A percentile compares a stretch with the other conserved stretches of the same genome.
These are phyloP conservation scores for Paguma larvata DNA, from an alignment of 2,797 vertebrate species.

Conservation along the genomic window DNA sequence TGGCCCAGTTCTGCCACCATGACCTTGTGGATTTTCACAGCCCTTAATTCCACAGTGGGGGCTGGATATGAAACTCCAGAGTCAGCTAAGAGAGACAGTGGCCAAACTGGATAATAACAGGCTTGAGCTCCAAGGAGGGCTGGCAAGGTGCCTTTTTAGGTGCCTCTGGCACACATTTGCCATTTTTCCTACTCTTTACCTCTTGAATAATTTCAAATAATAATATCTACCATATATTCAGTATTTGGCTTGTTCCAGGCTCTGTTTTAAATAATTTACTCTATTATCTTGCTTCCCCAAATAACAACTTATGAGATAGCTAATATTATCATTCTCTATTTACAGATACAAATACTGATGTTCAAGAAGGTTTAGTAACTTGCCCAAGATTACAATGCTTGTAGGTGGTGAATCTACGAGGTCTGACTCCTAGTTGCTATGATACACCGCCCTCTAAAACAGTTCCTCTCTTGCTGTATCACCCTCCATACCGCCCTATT, in stretches of 20 bases:
- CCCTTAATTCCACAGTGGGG: not conserved
- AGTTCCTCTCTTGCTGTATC: not conserved
- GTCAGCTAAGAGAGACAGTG: not conserved
- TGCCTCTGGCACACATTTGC: conserved; percentile 20
- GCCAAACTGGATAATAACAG: not conserved
- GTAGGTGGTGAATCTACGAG: not conserved
- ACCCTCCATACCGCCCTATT: not conserved
- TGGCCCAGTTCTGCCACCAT: not conserved
- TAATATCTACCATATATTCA: not conserved
- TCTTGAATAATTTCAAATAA: conserved; percentile 18
- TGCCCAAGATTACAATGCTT: not conserved
- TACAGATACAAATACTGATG: not conserved
- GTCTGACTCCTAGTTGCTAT: not conserved
- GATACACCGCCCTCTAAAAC: not conserved
- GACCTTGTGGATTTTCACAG: conserved; percentile 46
- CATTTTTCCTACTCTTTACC: not conserved
- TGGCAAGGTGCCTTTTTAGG: conserved; percentile 19
- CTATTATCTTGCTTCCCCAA: not conserved
- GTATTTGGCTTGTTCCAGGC: not conserved
- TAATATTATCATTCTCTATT: conserved; percentile 5
- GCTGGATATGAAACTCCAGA: not conserved
- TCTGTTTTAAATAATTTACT: not conserved
- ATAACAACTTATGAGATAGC: not conserved
- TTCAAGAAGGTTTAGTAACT: not conserved
- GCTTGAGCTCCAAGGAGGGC: not conserved